These are phyloP conservation scores for Anas georgica DNA, from an alignment of 2,797 vertebrate species.

Conservation along the genomic window DNA sequence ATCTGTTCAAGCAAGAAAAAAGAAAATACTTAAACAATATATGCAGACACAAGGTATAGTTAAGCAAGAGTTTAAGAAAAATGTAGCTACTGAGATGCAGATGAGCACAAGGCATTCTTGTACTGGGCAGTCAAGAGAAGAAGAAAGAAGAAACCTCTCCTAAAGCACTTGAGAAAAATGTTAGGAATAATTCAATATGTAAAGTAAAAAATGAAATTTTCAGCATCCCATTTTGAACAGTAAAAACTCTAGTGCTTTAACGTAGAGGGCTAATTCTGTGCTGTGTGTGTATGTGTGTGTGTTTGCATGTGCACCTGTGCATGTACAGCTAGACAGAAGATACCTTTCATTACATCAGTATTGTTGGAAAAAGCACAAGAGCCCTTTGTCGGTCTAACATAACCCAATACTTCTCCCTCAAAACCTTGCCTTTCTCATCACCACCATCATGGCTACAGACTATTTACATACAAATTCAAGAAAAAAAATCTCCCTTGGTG, in stretches of 20 bases:
- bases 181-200: neutral
- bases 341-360: neutral
- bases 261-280: neutral
- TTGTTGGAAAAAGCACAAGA: neutral
- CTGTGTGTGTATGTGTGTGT: neutral
- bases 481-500: neutral
- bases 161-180: neutral
- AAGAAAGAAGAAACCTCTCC: neutral
- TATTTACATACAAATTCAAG: neutral
- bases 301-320: no score
- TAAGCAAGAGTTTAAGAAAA: neutral
- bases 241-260: neutral
- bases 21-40: neutral
- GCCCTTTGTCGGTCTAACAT: neutral
- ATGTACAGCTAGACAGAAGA: neutral
- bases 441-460: neutral
- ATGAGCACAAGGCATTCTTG: neutral
- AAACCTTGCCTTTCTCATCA: neutral
- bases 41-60: accelerated
- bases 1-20: neutral
- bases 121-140: neutral
- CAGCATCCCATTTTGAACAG: neutral
- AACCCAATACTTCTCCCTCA: neutral
- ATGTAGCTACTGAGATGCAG: neutral
- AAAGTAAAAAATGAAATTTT: neutral